A percentile compares a stretch with the other conserved stretches of the same genome.
phyloP scores from a whole-genome alignment of 2,113 vertebrate genomes.

The Sorex araneus region DNA sequence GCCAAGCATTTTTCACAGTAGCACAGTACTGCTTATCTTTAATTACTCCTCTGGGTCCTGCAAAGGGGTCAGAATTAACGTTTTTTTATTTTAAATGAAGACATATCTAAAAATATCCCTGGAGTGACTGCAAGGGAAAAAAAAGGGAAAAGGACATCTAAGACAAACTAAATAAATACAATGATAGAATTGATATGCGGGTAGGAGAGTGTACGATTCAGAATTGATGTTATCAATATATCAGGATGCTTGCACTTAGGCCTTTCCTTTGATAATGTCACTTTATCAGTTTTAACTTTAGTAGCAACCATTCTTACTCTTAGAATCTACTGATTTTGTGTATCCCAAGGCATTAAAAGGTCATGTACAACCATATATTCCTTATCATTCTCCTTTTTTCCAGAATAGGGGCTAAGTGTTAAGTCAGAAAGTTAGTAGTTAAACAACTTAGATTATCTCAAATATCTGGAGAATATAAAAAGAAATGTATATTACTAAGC shows the following conservation, averaged over 20 bases:
- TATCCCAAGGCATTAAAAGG: not conserved
- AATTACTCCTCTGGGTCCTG: not conserved
- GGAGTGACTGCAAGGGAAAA: conserved; percentile 5
- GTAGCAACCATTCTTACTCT: not conserved
- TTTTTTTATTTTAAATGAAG: conserved; percentile 48
- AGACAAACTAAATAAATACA: conserved; percentile 6
- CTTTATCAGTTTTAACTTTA: not conserved
- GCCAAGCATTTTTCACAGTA: conserved; percentile 65
- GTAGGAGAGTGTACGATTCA: not conserved
- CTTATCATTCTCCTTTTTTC: not conserved
- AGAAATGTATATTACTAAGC: not conserved
- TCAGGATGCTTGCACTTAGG: not conserved
- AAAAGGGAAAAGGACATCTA: not conserved
- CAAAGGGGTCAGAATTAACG: not conserved
- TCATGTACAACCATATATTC: not conserved
- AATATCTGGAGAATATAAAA: not conserved
- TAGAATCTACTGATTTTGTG: not conserved
- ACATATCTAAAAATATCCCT: conserved; percentile 55
- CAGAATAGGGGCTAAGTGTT: not conserved
- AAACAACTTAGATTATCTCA: not conserved
- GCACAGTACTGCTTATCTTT: conserved; percentile 54
- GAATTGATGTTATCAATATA: not conserved
- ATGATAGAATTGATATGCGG: not conserved
- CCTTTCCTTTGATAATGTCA: not conserved
- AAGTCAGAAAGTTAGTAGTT: not conserved